phyloP scores from a whole-genome alignment of 2,113 vertebrate species.

The Toxotes jaculatrix region DNA sequence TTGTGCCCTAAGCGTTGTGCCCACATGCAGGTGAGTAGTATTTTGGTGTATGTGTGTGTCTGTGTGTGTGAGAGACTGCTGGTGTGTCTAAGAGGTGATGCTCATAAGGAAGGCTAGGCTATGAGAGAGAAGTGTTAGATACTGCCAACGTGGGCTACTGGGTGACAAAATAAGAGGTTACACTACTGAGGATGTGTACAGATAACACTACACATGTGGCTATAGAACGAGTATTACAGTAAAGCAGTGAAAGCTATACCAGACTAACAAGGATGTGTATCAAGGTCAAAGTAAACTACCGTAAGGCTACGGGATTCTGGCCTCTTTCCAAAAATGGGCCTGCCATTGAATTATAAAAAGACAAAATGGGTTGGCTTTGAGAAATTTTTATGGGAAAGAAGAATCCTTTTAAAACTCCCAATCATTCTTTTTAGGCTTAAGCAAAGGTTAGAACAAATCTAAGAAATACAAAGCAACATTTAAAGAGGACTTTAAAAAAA shows the following conservation, averaged over 20 bases:
- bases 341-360: conserved; percentile 82
- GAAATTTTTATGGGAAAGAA: conserved; percentile 41
- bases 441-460: conserved; percentile 61
- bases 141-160: conserved; percentile 80
- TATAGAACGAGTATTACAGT: conserved; percentile 71
- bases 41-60: conserved; percentile 74
- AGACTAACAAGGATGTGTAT: conserved; percentile 80
- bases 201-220: conserved; percentile 79
- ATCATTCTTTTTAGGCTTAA: conserved; percentile 40
- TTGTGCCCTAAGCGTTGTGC: conserved; percentile 84
- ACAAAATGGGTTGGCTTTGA: conserved; percentile 77
- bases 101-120: conserved; percentile 75
- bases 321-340: conserved; percentile 83
- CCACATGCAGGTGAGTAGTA: conserved; percentile 86
- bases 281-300: conserved; percentile 85
- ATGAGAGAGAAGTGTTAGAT: conserved; percentile 81
- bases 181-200: conserved; percentile 76
- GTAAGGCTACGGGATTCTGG: conserved; percentile 83
- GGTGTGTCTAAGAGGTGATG: conserved; percentile 80
- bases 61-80: conserved; percentile 74
- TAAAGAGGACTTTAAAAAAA: neutral
- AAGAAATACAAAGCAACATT: conserved; percentile 29
- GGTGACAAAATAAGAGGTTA: conserved; percentile 79
- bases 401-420: conserved; percentile 35
- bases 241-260: conserved; percentile 81